phyloP scores from a whole-genome alignment of 2,888 invertebrate genomes.

The Drosophila peninsularis region DNA sequence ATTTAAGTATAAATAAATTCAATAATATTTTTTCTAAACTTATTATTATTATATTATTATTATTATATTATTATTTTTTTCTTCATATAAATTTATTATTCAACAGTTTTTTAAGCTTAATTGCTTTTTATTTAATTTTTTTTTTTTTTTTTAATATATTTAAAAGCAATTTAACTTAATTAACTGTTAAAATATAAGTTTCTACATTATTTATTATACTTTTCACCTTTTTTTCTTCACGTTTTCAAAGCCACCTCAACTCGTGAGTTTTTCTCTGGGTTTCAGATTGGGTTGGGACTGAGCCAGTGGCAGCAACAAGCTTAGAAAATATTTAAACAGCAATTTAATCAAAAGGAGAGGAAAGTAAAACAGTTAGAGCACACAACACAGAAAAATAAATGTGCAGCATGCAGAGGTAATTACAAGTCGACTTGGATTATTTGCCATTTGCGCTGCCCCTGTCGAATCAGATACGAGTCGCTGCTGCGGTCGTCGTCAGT shows the following conservation, averaged over 20 bases:
- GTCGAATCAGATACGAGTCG: conserved; percentile 48
- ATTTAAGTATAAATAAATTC: no score
- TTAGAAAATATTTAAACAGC: conserved; percentile 69
- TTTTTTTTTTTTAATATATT: no score
- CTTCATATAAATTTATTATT: no score
- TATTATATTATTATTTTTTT: no score
- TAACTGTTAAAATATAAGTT: no score
- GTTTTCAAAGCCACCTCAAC: neutral
- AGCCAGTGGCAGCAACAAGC: conserved; percentile 38
- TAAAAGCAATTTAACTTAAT: no score
- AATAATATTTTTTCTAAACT: no score
- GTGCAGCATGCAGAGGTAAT: conserved; percentile 75
- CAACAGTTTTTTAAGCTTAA: no score
- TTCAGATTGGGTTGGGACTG: neutral
- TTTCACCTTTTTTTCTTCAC: neutral
- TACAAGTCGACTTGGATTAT: conserved; percentile 58
- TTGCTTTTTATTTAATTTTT: no score
- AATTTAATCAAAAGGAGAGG: conserved; percentile 61
- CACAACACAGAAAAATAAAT: conserved; percentile 44
- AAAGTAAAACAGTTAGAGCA: conserved; percentile 18
- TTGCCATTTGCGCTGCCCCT: conserved; percentile 40
- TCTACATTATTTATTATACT: neutral
- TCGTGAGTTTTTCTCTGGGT: conserved; percentile 22
- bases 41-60: no score
- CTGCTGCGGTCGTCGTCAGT: conserved; percentile 23